A percentile compares a stretch with the other conserved stretches of the same genome.
phyloP scores from a whole-genome alignment of 2,888 invertebrate genomes.

The Dromius quadrimaculatus region DNA sequence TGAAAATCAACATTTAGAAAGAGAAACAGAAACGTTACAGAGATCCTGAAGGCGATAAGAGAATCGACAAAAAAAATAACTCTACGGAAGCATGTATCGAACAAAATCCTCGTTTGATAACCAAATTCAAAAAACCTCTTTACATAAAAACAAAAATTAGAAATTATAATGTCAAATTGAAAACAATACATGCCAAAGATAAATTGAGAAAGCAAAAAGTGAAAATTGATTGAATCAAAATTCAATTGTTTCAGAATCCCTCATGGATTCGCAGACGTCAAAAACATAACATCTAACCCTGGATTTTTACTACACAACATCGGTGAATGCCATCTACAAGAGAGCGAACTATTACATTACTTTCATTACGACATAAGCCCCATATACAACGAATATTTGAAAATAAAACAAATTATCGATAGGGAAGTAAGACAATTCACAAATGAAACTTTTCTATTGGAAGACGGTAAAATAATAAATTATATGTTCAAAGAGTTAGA shows the following conservation, averaged over 20 bases:
- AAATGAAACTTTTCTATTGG: not conserved
- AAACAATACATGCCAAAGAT: slow-evolving; percentile 11
- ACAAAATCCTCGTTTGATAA: too few species aligned
- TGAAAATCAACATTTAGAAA: not conserved
- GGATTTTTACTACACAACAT: too few species aligned
- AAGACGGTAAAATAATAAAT: not conserved
- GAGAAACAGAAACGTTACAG: too few species aligned
- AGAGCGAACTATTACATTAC: slow-evolving; percentile 17
- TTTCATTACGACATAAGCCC: slow-evolving; percentile 12
- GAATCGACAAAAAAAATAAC: not conserved
- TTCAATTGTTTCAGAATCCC: too few species aligned
- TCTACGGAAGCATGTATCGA: slow-evolving; percentile 4
- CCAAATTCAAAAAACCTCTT: too few species aligned
- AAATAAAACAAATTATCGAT: slow-evolving; percentile 16
- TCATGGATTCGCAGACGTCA: too few species aligned
- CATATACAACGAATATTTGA: slow-evolving; percentile 14
- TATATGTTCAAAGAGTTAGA: too few species aligned
- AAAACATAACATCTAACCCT: slow-evolving; percentile 6
- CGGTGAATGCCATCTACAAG: too few species aligned
- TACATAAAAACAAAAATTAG: too few species aligned
- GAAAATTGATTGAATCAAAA: too few species aligned
- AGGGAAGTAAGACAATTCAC: too few species aligned
- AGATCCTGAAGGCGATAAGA: not conserved
- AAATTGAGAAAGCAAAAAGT: slow-evolving; percentile 16
- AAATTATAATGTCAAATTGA: not conserved